A percentile compares a stretch with the other conserved stretches of the same genome.
These are phyloP conservation scores for Cavia porcellus DNA, from an alignment of 2,113 vertebrate genomes.

Conservation along the genomic window DNA sequence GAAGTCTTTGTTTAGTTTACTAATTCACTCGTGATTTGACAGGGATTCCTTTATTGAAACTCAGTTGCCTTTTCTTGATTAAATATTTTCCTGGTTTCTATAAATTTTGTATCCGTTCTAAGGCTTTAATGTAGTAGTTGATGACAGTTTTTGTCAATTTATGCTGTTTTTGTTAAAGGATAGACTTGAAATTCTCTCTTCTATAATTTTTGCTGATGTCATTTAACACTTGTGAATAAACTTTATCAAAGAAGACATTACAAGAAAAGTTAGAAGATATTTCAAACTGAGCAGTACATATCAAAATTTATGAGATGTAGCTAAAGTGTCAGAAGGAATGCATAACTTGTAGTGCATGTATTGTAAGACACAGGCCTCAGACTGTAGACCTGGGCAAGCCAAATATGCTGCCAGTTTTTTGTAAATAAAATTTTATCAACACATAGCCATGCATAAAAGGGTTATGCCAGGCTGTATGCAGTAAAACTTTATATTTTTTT, in stretches of 20 bases:
- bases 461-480: background rate
- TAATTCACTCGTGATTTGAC: background rate
- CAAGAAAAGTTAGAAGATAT: background rate
- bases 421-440: background rate
- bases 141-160: background rate
- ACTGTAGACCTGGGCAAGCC: background rate
- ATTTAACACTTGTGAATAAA: background rate
- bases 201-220: background rate
- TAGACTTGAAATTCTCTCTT: background rate
- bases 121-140: background rate
- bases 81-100: background rate
- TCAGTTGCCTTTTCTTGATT: background rate
- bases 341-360: background rate
- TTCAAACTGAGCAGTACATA: background rate
- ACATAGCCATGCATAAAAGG: background rate
- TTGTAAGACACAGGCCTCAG: background rate
- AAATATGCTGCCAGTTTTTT: too few species aligned
- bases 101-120: background rate
- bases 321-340: background rate
- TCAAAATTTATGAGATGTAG: background rate
- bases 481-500: background rate
- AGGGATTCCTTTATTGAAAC: background rate
- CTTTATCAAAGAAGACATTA: background rate
- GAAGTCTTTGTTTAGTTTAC: background rate
- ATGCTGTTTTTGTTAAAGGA: background rate